Base-by-base conservation (phyloP, 2,888 invertebrate genomes). In the Drosophila kanekoi region DNA sequence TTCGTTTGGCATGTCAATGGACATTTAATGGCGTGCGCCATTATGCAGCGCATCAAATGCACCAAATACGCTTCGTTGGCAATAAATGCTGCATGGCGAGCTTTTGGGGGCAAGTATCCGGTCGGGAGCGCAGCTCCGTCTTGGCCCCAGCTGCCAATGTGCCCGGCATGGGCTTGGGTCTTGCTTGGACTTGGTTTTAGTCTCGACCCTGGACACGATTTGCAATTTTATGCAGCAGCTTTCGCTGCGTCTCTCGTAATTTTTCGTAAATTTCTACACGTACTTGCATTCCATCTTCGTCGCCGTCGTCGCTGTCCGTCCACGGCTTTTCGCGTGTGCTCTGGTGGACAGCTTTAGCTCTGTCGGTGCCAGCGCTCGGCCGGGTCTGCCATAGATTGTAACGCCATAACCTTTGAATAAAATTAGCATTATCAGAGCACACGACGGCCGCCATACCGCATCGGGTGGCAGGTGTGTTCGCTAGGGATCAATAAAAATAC, bases 41-140 rank as follows among this genome's bases (percentile, higher is more conserved):
- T 89, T 89, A 90, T 90, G 90, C 90, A 90, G 79, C 87, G 87
- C 88, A 90, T 89, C 88, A 90, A 90, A 89, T 87, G 90, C 87
- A 82, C 90, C 90, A 90, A 87, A 86, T 89, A 89, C 89, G 90
- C 85, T 89, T 85, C 85, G 85, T 84, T 85, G 85, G 87, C 90
- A 85, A 89, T 89, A 85, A 85, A 85, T 89, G 90, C 87, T 75
- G 90, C 90, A 89, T 84, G 87, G 84, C 70, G 48, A 66, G 59
- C 57, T 62, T 72, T 64, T 54, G 38, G 56, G 59, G 57, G 49
- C 54, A 60, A 48, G 41, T 35, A 35, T 37, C 58, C 52, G 67
- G 74, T 40, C 75, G 20, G 48, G 58, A 33, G 45, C 48, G 10
- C n/a, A 32, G 45, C 56, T 37, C 43, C 14, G 48, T 66, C 68